phyloP scores from a whole-genome alignment of 2,797 vertebrate genomes.

The Sebastes cheni region DNA sequence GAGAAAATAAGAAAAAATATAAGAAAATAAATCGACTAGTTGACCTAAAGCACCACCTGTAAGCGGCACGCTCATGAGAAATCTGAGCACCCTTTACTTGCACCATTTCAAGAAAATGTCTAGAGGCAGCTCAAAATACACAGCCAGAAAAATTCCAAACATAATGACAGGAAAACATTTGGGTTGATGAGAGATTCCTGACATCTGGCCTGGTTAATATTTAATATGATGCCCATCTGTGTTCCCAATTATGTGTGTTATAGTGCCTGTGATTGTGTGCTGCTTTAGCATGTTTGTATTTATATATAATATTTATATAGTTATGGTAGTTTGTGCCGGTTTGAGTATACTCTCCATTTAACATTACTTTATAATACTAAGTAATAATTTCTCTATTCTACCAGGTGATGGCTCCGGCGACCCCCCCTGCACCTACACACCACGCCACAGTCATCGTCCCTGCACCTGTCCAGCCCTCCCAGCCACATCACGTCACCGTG shows the following conservation, averaged over 20 bases:
- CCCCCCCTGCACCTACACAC: constrained; percentile 92
- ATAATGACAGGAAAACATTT: neutral
- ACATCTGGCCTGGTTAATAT: constrained; percentile 2
- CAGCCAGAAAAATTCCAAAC: neutral
- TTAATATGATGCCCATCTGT: neutral
- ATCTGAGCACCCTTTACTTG: neutral
- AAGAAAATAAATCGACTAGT: no score
- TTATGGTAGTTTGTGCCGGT: neutral
- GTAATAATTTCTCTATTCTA: neutral
- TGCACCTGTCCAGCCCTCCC: constrained; percentile 86
- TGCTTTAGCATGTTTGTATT: neutral
- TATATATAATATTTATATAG: neutral
- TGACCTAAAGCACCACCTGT: neutral
- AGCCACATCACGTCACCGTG: constrained; percentile 94
- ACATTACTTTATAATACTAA: neutral
- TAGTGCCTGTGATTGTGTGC: neutral
- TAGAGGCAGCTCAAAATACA: neutral
- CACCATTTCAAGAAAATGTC: neutral
- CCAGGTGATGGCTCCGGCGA: constrained; percentile 87
- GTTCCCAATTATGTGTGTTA: neutral
- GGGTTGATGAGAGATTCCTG: neutral
- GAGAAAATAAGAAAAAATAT: no score
- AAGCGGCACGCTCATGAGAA: neutral
- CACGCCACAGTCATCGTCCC: constrained; percentile 98
- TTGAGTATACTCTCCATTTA: neutral